phyloP scores from a whole-genome alignment of 2,888 invertebrate species.

The Torymus tubicola region DNA sequence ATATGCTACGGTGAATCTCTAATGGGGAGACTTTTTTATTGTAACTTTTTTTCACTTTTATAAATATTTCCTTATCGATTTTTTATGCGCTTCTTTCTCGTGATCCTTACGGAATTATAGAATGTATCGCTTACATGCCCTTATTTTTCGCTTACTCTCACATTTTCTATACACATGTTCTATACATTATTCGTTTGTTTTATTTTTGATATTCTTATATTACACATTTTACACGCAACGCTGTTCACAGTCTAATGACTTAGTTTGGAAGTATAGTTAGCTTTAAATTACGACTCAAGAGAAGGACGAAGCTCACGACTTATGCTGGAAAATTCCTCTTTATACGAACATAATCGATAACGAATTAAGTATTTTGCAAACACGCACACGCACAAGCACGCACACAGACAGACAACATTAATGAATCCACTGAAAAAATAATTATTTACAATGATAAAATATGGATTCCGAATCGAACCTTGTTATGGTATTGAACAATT shows the following conservation, averaged over 20 bases:
- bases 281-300: constrained; percentile 49
- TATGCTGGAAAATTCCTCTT: not conserved
- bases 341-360: not conserved
- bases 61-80: constrained; percentile 23
- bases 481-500: constrained; percentile 49
- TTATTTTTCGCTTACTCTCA: constrained; percentile 22
- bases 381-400: too few relatives aligned
- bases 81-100: constrained; percentile 17
- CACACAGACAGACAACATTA: not conserved
- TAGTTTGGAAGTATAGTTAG: constrained; percentile 55
- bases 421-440: constrained; percentile 33
- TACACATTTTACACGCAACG: constrained; percentile 39
- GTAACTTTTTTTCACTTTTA: constrained; percentile 38
- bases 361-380: too few relatives aligned
- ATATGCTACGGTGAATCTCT: constrained; percentile 67
- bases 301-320: constrained; percentile 49
- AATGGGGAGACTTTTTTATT: constrained; percentile 62
- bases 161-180: not conserved
- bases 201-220: constrained; percentile 40
- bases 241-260: not conserved
- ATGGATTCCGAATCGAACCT: constrained; percentile 52
- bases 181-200: constrained; percentile 37
- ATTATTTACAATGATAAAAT: constrained; percentile 50
- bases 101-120: constrained; percentile 27
- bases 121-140: constrained; percentile 15